Evolutionary conservation across 2,797 vertebrate species (phyloP), one percentile per base, ranked within the genome.

Genomic region (Mus spretus): DNA sequence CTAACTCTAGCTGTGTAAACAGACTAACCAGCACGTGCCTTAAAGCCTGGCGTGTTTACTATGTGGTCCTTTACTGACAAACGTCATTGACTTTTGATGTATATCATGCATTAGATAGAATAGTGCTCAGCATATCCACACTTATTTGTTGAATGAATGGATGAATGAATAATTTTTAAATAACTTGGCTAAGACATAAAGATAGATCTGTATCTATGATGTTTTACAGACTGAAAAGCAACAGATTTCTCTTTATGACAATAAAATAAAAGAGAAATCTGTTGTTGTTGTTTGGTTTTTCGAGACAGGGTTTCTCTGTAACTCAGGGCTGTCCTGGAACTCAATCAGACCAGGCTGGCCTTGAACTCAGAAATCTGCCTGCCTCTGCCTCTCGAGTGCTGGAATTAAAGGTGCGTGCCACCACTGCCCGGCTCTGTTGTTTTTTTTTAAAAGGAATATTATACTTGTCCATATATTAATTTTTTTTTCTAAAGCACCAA

Each of bases 141-240:
- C 22, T 95, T 70, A 70, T 53, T 78, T 86, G 10, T 77, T 79
- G 70, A 95, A 44, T 89, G 37, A 90, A 10, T 61, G 57, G 24
- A 75, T 75, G 72, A 40, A 55, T 78, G 24, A 79, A 24, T 85
- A 44, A 55, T 65, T 75, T 57, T 31, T 53, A 84, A 78, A 61
- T 84, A 92, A 53, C 47, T 85, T 84, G 70, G 50, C 26, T 83
- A 37, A 90, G 20, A 74, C 57, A 65, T 37, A 74, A 55, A 79
- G 44, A 40, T 28, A 74, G 40, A 79, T 3, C 12, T 10, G 61
- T 10, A 47, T 72, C 44, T 55, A 34, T 90, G n/a, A 59, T 90
- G 40, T 20, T 80, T 55, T 86, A 28, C n/a, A 67, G 40, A 11
- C 47, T 72, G 13, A 55, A 85, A 84, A 90, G 72, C 59, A 89